phyloP scores from a whole-genome alignment of 2,113 vertebrate species.

The Scytalopus superciliaris region DNA sequence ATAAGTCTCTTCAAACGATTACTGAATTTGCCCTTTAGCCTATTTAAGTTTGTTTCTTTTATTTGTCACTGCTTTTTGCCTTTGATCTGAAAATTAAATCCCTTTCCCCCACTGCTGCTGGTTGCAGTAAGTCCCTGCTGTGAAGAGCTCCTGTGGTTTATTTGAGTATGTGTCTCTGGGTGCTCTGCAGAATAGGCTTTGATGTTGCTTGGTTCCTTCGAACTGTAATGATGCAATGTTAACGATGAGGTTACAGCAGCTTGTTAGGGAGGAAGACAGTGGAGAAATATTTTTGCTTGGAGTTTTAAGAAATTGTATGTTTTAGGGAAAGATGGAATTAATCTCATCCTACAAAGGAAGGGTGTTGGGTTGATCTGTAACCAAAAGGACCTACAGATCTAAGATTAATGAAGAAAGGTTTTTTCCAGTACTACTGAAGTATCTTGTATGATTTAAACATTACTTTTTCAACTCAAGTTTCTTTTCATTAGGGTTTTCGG shows the following conservation, averaged over 20 bases:
- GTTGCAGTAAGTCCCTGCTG: not conserved
- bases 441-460: not conserved
- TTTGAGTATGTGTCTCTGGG: not conserved
- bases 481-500: not conserved
- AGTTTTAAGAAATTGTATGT: not conserved
- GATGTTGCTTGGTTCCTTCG: not conserved
- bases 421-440: not conserved
- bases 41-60: not conserved
- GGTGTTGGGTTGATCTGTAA: not conserved
- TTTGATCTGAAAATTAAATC: not conserved
- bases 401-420: not conserved
- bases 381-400: not conserved
- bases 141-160: not conserved
- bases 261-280: not conserved
- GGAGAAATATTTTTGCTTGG: not conserved
- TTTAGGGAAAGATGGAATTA: not conserved
- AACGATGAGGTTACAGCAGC: not conserved
- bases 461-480: not conserved
- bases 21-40: slow-evolving; percentile 13
- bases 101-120: not conserved
- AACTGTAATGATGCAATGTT: not conserved
- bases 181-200: not conserved
- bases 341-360: not conserved
- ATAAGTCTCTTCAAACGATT: slow-evolving; percentile 3
- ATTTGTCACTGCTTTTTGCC: too few relatives aligned